Percentiles rank a stretch among this genome's conserved stretches.
phyloP scores from a whole-genome alignment of 2,888 invertebrate genomes.

The Lasiommata megera region DNA sequence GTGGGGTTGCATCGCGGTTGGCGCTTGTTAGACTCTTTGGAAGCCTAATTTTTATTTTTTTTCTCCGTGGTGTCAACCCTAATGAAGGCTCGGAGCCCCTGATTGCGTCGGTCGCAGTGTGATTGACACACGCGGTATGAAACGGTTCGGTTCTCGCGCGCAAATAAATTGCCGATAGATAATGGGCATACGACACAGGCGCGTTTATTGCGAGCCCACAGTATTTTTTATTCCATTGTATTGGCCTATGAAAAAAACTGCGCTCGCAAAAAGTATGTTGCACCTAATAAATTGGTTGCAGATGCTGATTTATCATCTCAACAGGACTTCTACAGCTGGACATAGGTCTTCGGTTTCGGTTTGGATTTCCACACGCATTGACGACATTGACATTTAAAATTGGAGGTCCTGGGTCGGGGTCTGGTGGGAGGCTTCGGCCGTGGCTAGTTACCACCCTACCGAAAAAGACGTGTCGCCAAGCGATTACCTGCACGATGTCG shows the following conservation, averaged over 20 bases:
- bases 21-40: too few relatives aligned
- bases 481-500: too few relatives aligned
- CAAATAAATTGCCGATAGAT: slow-evolving; percentile 19
- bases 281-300: slow-evolving; percentile 4
- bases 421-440: too few relatives aligned
- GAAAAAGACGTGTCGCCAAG: too few relatives aligned
- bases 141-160: slow-evolving; percentile 26
- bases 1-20: too few relatives aligned
- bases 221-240: slow-evolving; percentile 2
- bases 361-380: too few relatives aligned
- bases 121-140: slow-evolving; percentile 52
- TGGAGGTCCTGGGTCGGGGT: too few relatives aligned
- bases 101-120: slow-evolving; percentile 48
- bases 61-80: slow-evolving; percentile 35
- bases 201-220: neutral
- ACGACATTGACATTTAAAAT: too few relatives aligned
- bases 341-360: too few relatives aligned
- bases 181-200: slow-evolving; percentile 3
- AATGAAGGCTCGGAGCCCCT: slow-evolving; percentile 52
- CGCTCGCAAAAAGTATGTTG: slow-evolving; percentile 1
- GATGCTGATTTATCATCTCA: neutral
- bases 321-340: too few relatives aligned
- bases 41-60: neutral
- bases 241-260: neutral
- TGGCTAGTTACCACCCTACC: too few relatives aligned